Base-by-base conservation (phyloP, 2,113 vertebrate species). In the Cochlearius cochlearius region DNA sequence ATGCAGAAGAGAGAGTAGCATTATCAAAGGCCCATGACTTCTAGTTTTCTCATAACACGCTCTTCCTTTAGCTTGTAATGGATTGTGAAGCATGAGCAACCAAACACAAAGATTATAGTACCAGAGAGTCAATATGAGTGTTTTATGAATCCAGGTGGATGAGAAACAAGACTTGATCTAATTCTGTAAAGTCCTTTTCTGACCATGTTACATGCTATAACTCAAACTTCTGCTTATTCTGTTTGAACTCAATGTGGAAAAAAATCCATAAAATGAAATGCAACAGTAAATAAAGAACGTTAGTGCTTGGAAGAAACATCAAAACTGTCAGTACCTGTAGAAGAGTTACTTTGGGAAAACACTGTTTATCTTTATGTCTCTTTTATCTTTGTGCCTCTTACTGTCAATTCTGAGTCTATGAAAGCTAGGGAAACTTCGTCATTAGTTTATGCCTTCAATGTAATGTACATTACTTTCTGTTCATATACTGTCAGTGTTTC, bases 261-360 rank as follows among this genome's bases (percentile, higher is more conserved):
- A 85, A 95, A 97, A 94, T 94, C 89, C 86, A 86, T 96, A 93
- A 93, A 90, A 63, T 55, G 68, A 94, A 97, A 94, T 49, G 55
- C 69, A 83, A 76, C 36, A 49, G 88, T 94, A 92, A 95, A 91
- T 93, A 94, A 80, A 92, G 52, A 55, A 66, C 0, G 4, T 59
- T 59, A 50, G 34, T 60, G 3, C 66, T 88, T 59, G 81, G 68
- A 71, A 66, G 69, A 67, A 88, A 72, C 55, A 84, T 71, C 78
- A 23, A 25, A 90, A 45, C 63, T 82, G 85, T 88, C 74, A 78
- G 75, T 29, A 53, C 43, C 23, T 69, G 27, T 32, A 30, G 43
- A 80, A 88, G 49, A 72, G 55, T 60, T 69, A 53, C 59, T 73
- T 50, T 34, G 71, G 80, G 69, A 92, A 85, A 86, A 71, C 64